phyloP scores from a whole-genome alignment of 2,888 invertebrate species.

The Lithophane leautieri region DNA sequence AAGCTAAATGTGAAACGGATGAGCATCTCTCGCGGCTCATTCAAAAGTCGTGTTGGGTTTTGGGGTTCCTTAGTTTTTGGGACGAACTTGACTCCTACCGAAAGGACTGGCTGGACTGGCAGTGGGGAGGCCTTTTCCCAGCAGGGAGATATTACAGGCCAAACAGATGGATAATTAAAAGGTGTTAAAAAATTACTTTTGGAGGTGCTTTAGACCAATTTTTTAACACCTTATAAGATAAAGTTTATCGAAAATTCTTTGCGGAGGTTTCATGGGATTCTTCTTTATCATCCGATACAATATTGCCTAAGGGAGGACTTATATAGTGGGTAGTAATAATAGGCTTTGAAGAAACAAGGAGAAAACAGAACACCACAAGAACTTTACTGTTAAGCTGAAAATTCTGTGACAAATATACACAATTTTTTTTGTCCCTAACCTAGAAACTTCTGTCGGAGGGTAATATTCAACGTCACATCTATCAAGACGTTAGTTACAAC shows the following conservation, averaged over 20 bases:
- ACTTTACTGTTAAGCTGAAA: not conserved
- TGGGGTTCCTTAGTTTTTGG: conserved; percentile 43
- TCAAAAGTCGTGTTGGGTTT: conserved; percentile 58
- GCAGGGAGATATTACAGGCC: not conserved
- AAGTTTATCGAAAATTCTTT: not conserved
- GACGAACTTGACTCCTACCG: not conserved
- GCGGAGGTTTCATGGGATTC: no score
- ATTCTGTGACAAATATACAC: not conserved
- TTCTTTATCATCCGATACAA: not conserved
- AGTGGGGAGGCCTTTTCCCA: no score
- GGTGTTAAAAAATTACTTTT: no score
- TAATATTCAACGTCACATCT: conserved; percentile 15
- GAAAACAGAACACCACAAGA: not conserved
- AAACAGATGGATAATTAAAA: not conserved
- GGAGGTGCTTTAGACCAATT: no score
- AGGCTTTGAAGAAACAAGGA: not conserved
- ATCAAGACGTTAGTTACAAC: conserved; percentile 27
- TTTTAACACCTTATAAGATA: not conserved
- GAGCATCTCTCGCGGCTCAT: conserved; percentile 62
- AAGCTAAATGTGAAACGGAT: conserved; percentile 63
- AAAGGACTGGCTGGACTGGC: no score
- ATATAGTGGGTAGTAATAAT: not conserved
- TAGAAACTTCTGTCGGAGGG: not conserved
- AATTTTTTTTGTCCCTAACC: not conserved
- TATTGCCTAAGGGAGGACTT: not conserved